These are phyloP conservation scores for Coelinius sp. DNA, from an alignment of 2,888 invertebrate genomes.

Conservation along the genomic window DNA sequence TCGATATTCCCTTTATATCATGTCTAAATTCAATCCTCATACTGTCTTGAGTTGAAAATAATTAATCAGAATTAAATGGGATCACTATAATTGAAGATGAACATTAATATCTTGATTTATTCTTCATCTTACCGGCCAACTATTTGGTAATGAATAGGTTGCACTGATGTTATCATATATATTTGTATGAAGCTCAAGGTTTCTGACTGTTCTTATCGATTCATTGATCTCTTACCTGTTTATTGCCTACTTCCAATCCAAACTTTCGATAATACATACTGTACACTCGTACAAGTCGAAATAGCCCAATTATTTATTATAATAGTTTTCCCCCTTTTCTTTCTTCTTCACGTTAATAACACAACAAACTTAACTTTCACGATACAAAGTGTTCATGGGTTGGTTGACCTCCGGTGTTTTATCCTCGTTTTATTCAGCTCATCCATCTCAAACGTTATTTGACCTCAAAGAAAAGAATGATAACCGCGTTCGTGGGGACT, in stretches of 20 bases:
- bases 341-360: not conserved
- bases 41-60: not conserved
- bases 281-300: constrained; percentile 24
- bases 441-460: constrained; percentile 25
- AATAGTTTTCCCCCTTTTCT: not conserved
- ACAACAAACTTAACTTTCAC: constrained; percentile 43
- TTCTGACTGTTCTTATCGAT: not conserved
- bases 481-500: not conserved
- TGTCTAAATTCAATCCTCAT: not conserved
- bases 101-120: not conserved
- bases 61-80: not conserved
- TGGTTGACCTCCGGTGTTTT: constrained; percentile 36
- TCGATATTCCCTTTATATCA: not conserved
- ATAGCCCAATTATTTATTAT: not conserved
- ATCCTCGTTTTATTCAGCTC: constrained; percentile 28
- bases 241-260: not conserved
- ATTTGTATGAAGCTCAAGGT: constrained; percentile 11
- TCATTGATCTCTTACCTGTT: constrained; percentile 3
- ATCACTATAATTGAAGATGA: not conserved
- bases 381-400: constrained; percentile 44
- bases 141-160: not conserved
- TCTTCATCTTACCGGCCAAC: not conserved
- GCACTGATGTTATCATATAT: not conserved
- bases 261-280: not conserved
- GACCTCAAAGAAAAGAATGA: constrained; percentile 3